These are phyloP conservation scores for Aphis gossypii DNA, from an alignment of 1,140 invertebrate species.

Conservation along the genomic window DNA sequence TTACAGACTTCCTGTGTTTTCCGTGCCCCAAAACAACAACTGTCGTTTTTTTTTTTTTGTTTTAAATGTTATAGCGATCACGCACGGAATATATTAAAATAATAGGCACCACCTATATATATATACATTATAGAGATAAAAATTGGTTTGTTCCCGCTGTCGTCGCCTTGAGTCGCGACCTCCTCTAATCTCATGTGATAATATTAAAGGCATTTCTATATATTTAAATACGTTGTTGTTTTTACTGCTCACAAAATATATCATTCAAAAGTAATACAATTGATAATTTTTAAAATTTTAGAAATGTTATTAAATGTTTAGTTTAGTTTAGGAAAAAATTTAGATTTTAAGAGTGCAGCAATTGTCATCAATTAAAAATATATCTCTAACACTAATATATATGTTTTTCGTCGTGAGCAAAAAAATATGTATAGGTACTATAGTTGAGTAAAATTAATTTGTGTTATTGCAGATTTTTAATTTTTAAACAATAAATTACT, in stretches of 20 bases:
- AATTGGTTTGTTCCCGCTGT: conserved; percentile 35
- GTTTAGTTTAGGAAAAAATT: neutral
- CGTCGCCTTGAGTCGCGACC: neutral
- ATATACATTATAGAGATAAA: neutral
- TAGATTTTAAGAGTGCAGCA: neutral
- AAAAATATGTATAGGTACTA: neutral
- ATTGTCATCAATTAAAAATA: neutral
- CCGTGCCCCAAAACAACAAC: conserved; percentile 53
- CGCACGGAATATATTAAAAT: conserved; percentile 56
- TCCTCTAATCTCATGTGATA: neutral
- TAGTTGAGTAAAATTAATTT: neutral
- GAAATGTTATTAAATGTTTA: too few relatives aligned
- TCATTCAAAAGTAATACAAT: neutral
- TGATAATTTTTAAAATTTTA: neutral
- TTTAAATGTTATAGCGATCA: conserved; percentile 31
- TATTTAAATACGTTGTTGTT: neutral
- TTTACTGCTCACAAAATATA: neutral
- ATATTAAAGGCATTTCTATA: neutral
- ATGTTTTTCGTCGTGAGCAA: neutral
- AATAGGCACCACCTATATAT: neutral
- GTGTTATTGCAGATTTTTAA: neutral
- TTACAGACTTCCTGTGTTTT: conserved; percentile 53
- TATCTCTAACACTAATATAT: neutral
- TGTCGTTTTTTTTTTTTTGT: conserved; percentile 37
- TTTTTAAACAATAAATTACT: neutral